phyloP scores from a whole-genome alignment of 2,797 vertebrate genomes.

The Helostoma temminkii region DNA sequence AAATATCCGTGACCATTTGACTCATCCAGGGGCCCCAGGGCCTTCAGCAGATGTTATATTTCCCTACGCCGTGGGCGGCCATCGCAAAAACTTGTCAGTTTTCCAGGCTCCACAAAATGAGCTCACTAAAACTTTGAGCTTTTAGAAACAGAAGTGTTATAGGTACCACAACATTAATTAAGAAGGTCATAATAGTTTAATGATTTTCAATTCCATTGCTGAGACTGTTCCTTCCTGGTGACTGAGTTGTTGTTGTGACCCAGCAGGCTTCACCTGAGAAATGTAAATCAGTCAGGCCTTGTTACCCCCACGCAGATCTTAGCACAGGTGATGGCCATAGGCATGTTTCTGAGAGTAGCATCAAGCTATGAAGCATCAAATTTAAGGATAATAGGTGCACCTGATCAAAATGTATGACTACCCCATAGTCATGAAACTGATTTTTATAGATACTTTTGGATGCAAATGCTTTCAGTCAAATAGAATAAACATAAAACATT shows the following conservation, averaged over 20 bases:
- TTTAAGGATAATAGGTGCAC: neutral
- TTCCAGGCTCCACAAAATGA: slow-evolving; percentile 26
- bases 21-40: neutral
- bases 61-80: slow-evolving; percentile 6
- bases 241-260: slow-evolving; percentile 11
- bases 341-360: neutral
- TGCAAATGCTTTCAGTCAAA: neutral
- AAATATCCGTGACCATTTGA: neutral
- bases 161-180: slow-evolving; percentile 9
- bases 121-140: slow-evolving; percentile 38
- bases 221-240: slow-evolving; percentile 3
- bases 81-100: slow-evolving; percentile 22
- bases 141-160: slow-evolving; percentile 11
- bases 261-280: slow-evolving; percentile 58
- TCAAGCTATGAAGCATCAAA: neutral
- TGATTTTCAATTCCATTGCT: slow-evolving; percentile 1
- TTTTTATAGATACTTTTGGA: neutral
- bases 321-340: slow-evolving; percentile 57
- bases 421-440: neutral
- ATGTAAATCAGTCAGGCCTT: slow-evolving; percentile 52
- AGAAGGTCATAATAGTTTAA: slow-evolving; percentile 22
- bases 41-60: slow-evolving; percentile 12
- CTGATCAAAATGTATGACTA: neutral
- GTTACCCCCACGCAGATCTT: slow-evolving; percentile 31
- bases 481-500: no score